Base-by-base conservation (phyloP, 2,797 vertebrate genomes). In the Acipenser ruthenus region DNA sequence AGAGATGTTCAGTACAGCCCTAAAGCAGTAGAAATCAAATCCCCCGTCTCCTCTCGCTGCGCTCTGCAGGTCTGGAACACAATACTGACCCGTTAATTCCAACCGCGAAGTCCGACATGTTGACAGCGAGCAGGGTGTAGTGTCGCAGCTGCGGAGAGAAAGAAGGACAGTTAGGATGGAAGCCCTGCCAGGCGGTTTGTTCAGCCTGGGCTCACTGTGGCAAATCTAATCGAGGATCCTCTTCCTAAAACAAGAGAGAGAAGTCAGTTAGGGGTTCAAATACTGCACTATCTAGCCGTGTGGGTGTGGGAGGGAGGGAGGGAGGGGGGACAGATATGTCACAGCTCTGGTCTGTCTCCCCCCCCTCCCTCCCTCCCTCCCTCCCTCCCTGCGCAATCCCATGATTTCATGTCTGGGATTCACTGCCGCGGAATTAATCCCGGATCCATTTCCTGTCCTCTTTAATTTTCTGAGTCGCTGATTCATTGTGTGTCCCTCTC, bases 51-150 rank as follows among this genome's bases (percentile, higher is more conserved):
- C 48, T 12, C 23, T 10, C 47, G 13, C 8, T 60, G 12, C 60
- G n/a, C 63, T 49, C 60, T 62, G 61, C 49, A 8, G 48, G 11
- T 12, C 1, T 10, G 23, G 23, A 37, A 37, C 23, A 37, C 23
- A 37, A 37, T 70, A 72, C 87, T 88, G 70, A 93, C 91, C 91
- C 91, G 62, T 93, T 93, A 85, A 92, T 93, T 88, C 91, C 91
- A 85, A 93, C 88, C 59, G 77, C 73, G 67, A 91, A 81, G 13
- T 91, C 84, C 72, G 90, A 73, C 88, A 92, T 91, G 65, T 68
- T 70, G 84, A 74, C 74, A 80, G 80, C 82, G 73, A 67, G 74
- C 73, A 52, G 68, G 61, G 66, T 56, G 69, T 71, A 50, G 69
- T 64, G 68, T 68, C 63, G 62, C 70, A 79, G 51, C 87, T 90